Evolutionary conservation across 2,797 vertebrate genomes (phyloP).

Genomic region (Phaenicophaeus curvirostris): DNA sequence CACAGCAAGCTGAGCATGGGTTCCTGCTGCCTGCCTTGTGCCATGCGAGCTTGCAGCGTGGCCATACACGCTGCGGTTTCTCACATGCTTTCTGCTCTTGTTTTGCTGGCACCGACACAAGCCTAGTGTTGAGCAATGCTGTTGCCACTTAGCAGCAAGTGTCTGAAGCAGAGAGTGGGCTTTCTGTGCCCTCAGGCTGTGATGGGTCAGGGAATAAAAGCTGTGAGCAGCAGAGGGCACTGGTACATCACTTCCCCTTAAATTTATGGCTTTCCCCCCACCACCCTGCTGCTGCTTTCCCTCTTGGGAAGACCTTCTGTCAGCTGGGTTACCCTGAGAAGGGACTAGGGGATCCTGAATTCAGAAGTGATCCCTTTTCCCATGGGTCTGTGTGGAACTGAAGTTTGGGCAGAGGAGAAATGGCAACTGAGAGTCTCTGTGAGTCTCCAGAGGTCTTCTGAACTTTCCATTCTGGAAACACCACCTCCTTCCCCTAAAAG

Average conservation of each 20-base stretch:
- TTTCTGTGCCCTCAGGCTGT: not conserved
- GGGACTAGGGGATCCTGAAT: not conserved
- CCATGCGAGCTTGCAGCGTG: not conserved
- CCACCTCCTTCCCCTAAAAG: not conserved
- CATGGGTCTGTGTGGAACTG: not conserved
- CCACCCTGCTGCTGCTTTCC: not conserved
- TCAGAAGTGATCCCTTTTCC: not conserved
- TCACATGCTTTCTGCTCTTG: not conserved
- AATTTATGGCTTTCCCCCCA: constrained; percentile 28
- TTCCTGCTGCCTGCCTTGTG: not conserved
- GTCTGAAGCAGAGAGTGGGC: not conserved
- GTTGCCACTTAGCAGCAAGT: not conserved
- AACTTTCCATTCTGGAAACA: not conserved
- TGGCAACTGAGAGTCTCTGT: not conserved
- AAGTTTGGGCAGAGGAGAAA: not conserved
- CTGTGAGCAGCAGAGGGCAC: constrained; percentile 68
- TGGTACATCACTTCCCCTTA: constrained; percentile 54
- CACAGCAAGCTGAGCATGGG: rapidly evolving
- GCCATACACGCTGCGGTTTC: not conserved
- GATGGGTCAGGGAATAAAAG: constrained; percentile 39
- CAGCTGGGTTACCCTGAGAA: not conserved
- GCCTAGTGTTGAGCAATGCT: not conserved
- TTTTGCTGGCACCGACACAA: not conserved
- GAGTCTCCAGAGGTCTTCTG: not conserved
- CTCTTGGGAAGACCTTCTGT: not conserved